phyloP scores from a whole-genome alignment of 2,797 vertebrate species.

The Tachyglossus aculeatus region DNA sequence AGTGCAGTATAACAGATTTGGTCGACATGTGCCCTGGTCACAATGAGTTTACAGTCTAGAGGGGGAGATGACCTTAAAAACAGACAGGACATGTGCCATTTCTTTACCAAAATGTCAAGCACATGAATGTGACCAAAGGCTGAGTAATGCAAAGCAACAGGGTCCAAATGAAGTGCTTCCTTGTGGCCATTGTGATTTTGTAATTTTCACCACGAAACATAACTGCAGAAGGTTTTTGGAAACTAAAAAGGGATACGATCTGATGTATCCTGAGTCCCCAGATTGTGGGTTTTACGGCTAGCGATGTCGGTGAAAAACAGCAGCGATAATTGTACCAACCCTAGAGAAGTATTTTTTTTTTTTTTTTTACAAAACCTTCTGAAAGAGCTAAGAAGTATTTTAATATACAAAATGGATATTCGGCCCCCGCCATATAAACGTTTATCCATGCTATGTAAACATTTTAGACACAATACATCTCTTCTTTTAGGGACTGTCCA shows the following conservation, averaged over 20 bases:
- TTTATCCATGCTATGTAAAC: not conserved
- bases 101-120: not conserved
- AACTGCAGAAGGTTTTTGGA: conserved; percentile 2
- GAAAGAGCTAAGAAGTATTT: not conserved
- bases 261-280: not conserved
- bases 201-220: not conserved
- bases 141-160: not conserved
- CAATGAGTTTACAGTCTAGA: too few species aligned
- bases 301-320: not conserved
- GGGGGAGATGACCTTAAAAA: too few species aligned
- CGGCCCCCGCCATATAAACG: not conserved
- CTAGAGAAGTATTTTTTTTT: too few species aligned
- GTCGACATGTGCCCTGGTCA: too few species aligned
- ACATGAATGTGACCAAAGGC: not conserved
- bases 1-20: too few species aligned
- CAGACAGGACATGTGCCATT: not conserved
- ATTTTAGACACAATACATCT: not conserved
- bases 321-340: too few species aligned
- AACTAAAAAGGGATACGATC: not conserved
- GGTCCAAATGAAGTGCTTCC: not conserved
- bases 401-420: not conserved
- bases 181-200: not conserved
- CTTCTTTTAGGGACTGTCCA: not conserved
- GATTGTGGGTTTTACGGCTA: not conserved
- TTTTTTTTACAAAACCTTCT: not conserved